Conservation (phyloP, 2,113 vertebrate genomes). For the Microcebus tavaratra region DNA sequence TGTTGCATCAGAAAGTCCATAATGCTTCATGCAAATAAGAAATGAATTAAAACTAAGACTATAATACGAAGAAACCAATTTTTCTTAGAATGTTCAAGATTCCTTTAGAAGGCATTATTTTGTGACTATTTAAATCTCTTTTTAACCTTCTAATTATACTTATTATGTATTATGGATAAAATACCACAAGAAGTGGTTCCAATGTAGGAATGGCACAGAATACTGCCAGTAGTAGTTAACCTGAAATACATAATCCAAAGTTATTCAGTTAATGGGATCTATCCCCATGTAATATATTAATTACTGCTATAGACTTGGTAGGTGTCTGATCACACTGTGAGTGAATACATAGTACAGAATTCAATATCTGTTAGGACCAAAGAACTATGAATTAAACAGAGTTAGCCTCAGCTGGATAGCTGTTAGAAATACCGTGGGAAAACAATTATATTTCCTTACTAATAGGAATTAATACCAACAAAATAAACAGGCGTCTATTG, state of each 20-base stretch:
- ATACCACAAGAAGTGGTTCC: neutral
- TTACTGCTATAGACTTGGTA: slow-evolving; percentile 34
- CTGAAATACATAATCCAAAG: slow-evolving; percentile 17
- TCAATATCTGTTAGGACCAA: slow-evolving; percentile 42
- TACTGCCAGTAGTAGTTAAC: neutral
- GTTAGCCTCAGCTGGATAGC: slow-evolving; percentile 46
- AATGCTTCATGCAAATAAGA: neutral
- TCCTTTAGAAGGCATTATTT: neutral
- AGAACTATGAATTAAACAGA: slow-evolving; percentile 57
- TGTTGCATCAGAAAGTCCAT: neutral
- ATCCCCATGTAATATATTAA: slow-evolving; percentile 26
- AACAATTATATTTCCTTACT: slow-evolving; percentile 36
- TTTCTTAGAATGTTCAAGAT: neutral
- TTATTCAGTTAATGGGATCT: slow-evolving; percentile 30
- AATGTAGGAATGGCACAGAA: neutral
- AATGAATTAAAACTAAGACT: neutral
- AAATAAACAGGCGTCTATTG: neutral
- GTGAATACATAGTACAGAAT: slow-evolving; percentile 6
- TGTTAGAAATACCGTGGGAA: neutral
- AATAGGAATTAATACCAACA: neutral
- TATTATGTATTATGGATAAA: neutral
- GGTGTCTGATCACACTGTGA: slow-evolving; percentile 44
- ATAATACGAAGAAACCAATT: neutral
- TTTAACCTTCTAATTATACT: slow-evolving; percentile 25
- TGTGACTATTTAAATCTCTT: neutral